Evolutionary conservation across 2,888 invertebrate genomes (phyloP), one percentile per base, ranked within the genome.

Genomic region (Agrochola litura): DNA sequence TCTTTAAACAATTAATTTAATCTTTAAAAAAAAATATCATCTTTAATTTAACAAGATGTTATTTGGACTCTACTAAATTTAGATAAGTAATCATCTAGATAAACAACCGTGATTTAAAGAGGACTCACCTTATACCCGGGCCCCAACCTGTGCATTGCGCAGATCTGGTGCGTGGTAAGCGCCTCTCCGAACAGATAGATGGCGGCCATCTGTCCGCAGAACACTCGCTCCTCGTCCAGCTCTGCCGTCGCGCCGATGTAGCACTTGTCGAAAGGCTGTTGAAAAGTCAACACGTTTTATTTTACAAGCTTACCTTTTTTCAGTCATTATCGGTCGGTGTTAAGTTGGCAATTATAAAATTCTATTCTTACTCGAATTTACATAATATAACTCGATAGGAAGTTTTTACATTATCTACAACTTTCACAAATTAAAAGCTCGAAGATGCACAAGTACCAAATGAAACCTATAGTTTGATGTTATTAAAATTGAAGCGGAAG

Each of bases 181-280:
- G 99, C 99, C 96, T 99, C 99, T 90, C 99, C 99, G 96, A 99
- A 99, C 86, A 99, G 97, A 97, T 99, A 99, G 92, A 99, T 99
- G 73, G 99, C 99, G 43, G 99, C 99, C 99, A 99, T 99, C 97
- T 99, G 99, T 58, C 99, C 99, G 96, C 99, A 99, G 97, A 99
- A 99, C 88, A 99, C 99, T 82, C 99, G 97, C 94, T 99, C 99
- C 92, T 99, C 99, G 92, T 99, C 99, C 92, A 99, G 96, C 96
- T 99, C 99, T 2, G 99, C 99, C 71, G 99, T 99, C 79, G 99
- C 99, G 79, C 99, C 99, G 93, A 99, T 99, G 96, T 99, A 99
- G 96, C 99, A 99, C 95, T 99, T 99, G 97, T 99, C 99, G 97
- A 99, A 99, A 76, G 99, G 99, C 99, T 99, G 96, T 16, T 92